Evolutionary conservation across 2,888 invertebrate species (phyloP).

Genomic region (Nomada fucata): DNA sequence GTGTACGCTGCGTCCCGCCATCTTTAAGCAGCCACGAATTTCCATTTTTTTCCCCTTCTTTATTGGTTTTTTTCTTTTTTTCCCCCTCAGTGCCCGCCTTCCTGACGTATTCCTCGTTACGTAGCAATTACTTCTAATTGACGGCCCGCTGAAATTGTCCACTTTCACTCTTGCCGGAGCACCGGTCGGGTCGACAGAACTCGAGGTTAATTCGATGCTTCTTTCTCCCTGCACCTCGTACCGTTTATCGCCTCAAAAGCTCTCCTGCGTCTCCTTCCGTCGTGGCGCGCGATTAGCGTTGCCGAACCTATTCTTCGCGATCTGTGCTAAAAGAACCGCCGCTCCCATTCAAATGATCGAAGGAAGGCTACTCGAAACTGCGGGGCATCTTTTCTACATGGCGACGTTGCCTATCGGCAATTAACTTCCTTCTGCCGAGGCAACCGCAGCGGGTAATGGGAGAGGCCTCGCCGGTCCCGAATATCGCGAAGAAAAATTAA

Average conservation of each 20-base stretch:
- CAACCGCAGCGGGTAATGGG: neutral
- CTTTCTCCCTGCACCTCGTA: neutral
- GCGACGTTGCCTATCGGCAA: conserved; percentile 39
- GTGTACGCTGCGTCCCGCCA: conserved; percentile 47
- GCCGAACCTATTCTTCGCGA: conserved; percentile 3
- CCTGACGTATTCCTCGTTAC: conserved; percentile 30
- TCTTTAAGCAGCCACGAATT: conserved; percentile 38
- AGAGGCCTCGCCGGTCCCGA: neutral
- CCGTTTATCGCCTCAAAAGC: neutral
- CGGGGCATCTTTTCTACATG: neutral
- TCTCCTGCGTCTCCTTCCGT: conserved; percentile 2
- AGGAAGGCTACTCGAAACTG: neutral
- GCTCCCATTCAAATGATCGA: neutral
- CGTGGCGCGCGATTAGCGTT: conserved; percentile 25
- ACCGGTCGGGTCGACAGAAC: conserved; percentile 36
- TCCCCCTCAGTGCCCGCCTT: neutral
- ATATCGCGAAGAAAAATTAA: conserved; percentile 67
- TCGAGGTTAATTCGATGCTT: conserved; percentile 38
- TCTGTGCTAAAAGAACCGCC: neutral
- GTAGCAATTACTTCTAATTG: conserved; percentile 64
- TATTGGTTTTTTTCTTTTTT: neutral
- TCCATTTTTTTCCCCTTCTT: too few species aligned
- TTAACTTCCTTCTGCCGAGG: conserved; percentile 35
- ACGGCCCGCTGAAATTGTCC: conserved; percentile 52
- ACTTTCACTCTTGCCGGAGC: conserved; percentile 62